Evolutionary conservation across 2,888 invertebrate species (phyloP).

Genomic region (Ligdia adustata): DNA sequence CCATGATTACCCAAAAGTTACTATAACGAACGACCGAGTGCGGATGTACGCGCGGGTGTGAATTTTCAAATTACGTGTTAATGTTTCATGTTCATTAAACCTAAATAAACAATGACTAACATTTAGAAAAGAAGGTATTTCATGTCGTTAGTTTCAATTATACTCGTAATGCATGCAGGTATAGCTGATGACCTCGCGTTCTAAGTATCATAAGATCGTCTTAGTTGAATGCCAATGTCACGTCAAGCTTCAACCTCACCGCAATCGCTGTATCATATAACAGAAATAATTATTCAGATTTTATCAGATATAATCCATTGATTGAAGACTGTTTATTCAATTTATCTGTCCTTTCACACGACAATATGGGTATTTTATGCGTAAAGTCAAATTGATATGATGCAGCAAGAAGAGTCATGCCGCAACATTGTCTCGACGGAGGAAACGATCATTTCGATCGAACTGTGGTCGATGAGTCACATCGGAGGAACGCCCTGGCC

Average conservation of each 20-base stretch:
- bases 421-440: conserved; percentile 53
- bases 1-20: conserved; percentile 4
- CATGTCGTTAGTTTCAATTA: conserved; percentile 44
- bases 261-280: conserved; percentile 43
- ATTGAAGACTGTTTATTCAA: conserved; percentile 23
- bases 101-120: conserved; percentile 19
- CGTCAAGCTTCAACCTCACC: conserved; percentile 43
- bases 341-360: conserved; percentile 31
- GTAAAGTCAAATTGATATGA: conserved; percentile 23
- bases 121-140: conserved; percentile 18
- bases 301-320: conserved; percentile 31
- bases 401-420: conserved; percentile 45
- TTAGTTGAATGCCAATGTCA: conserved; percentile 75
- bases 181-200: conserved; percentile 63
- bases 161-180: conserved; percentile 54
- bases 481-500: conserved; percentile 66
- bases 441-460: conserved; percentile 51
- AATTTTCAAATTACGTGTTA: conserved; percentile 8
- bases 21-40: conserved; percentile 1
- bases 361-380: conserved; percentile 28
- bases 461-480: conserved; percentile 58
- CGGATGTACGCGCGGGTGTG: conserved; percentile 9
- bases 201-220: conserved; percentile 60
- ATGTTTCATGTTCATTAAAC: background rate
- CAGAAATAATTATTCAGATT: conserved; percentile 39